A percentile compares a stretch with the other conserved stretches of the same genome.
phyloP scores from a whole-genome alignment of 2,113 vertebrate species.

The Anseranas semipalmata region DNA sequence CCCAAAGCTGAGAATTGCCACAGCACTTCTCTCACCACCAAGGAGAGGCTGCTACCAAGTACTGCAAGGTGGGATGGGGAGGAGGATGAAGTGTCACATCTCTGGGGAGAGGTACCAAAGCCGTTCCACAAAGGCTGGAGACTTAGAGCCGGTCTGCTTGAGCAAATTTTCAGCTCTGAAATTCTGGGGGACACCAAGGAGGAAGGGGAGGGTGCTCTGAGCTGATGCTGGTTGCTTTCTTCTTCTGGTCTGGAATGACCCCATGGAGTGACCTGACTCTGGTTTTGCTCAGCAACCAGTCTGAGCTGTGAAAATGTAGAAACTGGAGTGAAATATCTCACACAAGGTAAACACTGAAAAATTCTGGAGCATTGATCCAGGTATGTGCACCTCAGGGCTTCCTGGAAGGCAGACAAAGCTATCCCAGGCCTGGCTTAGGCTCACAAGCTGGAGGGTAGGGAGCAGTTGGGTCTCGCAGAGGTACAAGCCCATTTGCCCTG shows the following conservation, averaged over 20 bases:
- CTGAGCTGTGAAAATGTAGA: neutral
- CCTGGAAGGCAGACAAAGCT: neutral
- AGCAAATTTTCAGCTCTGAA: neutral
- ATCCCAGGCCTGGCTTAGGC: neutral
- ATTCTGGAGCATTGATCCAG: rapidly evolving
- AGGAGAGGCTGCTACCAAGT: rapidly evolving
- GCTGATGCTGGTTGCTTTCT: neutral
- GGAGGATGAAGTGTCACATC: neutral
- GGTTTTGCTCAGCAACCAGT: neutral
- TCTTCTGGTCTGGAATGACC: neutral
- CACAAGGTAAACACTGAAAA: neutral
- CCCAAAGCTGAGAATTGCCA: neutral
- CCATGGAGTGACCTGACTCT: neutral
- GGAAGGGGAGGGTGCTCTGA: neutral
- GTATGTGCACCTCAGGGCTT: rapidly evolving
- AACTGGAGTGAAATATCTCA: neutral
- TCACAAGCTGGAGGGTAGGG: neutral
- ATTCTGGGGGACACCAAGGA: neutral
- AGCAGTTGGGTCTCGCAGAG: neutral
- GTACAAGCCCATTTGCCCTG: neutral
- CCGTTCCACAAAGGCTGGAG: neutral
- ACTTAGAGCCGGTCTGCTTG: neutral
- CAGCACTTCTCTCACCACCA: rapidly evolving
- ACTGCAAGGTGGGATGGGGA: rapidly evolving
- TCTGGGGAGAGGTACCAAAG: neutral